Conservation (phyloP, 2,888 invertebrate species). For the Rhopalosiphum nymphaeae region DNA sequence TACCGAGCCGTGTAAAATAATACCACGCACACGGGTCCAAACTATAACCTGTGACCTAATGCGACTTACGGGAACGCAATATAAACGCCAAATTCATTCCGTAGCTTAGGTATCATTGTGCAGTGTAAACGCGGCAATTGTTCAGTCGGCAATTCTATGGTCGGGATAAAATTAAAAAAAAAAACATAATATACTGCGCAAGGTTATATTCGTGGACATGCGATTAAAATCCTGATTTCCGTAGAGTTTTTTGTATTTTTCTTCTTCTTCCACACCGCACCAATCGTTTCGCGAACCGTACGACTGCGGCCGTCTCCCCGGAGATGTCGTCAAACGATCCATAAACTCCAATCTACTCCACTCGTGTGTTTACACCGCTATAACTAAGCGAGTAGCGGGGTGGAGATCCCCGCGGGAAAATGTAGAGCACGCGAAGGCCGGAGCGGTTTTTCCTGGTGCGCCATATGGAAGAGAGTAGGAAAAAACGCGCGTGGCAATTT, state of each 20-base stretch:
- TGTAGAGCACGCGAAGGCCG: background rate
- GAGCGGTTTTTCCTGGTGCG: background rate
- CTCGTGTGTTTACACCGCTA: background rate
- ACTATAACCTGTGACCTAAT: background rate
- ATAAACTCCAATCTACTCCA: conserved; percentile 52
- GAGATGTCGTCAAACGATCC: conserved; percentile 49
- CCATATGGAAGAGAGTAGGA: background rate
- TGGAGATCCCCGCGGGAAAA: background rate
- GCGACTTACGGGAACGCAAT: background rate
- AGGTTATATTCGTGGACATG: background rate
- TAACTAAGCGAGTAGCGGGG: background rate
- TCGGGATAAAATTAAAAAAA: background rate
- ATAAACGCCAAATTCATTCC: background rate
- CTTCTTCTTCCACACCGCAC: background rate
- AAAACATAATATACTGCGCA: background rate
- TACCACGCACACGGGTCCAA: background rate
- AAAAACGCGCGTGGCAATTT: conserved; percentile 43
- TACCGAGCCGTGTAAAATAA: background rate
- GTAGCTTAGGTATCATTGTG: background rate
- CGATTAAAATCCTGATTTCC: background rate
- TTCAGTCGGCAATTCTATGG: background rate
- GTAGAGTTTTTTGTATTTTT: background rate
- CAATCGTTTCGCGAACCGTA: background rate
- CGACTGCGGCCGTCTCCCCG: background rate
- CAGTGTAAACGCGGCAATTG: background rate